phyloP scores from a whole-genome alignment of 2,888 invertebrate genomes.

The Gandaritis pyraliata region DNA sequence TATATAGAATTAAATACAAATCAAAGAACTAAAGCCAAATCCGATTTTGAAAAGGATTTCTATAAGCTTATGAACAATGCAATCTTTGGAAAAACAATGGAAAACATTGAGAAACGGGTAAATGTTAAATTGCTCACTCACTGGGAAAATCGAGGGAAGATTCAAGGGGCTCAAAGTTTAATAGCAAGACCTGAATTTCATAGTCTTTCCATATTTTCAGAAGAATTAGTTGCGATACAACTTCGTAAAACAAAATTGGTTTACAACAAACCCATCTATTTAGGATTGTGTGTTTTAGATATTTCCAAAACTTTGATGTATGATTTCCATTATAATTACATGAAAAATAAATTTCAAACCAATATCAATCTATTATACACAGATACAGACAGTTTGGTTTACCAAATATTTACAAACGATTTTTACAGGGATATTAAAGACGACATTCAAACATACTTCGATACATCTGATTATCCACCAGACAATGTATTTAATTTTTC shows the following conservation, averaged over 20 bases:
- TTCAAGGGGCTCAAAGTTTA: constrained; percentile 42
- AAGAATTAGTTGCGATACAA: constrained; percentile 30
- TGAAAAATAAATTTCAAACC: constrained; percentile 32
- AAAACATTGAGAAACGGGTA: constrained; percentile 52
- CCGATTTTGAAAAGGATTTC: constrained; percentile 60
- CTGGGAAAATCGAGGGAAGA: constrained; percentile 49
- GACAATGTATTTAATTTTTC: constrained; percentile 28
- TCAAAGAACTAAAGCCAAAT: constrained; percentile 46
- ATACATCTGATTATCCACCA: constrained; percentile 12
- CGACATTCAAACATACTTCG: constrained; percentile 28
- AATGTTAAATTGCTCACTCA: constrained; percentile 52
- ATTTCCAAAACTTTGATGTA: constrained; percentile 42
- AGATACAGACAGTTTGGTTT: constrained; percentile 46
- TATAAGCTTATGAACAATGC: constrained; percentile 63
- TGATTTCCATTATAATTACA: constrained; percentile 40
- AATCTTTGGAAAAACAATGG: constrained; percentile 59
- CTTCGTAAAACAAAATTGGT: constrained; percentile 28
- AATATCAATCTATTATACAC: constrained; percentile 39
- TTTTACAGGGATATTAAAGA: constrained; percentile 44
- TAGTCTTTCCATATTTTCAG: constrained; percentile 40
- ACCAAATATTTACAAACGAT: constrained; percentile 38
- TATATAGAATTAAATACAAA: constrained; percentile 63
- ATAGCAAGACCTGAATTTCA: constrained; percentile 53
- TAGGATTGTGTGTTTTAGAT: constrained; percentile 37
- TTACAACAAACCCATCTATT: constrained; percentile 33